Percentiles rank a stretch among this genome's conserved stretches.
Evolutionary conservation across 1,140 invertebrate species (phyloP).

Genomic region (Acromyrmex charruanus): DNA sequence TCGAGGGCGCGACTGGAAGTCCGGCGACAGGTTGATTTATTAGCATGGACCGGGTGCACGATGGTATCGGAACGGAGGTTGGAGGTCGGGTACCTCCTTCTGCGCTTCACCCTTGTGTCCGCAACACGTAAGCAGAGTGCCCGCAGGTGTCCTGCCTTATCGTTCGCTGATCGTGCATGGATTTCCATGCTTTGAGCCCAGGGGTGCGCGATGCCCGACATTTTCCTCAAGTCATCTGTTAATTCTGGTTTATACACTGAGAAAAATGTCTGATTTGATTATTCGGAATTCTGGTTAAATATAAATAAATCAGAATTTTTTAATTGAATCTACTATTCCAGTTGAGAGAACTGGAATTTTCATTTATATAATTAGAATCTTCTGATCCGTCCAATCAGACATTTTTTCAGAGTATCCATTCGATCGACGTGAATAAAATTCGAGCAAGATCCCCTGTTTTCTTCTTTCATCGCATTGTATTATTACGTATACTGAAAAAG

Average conservation of each 20-base stretch:
- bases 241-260: background rate
- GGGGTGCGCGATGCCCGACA: conserved; percentile 6
- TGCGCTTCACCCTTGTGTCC: conserved; percentile 52
- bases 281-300: too few relatives aligned
- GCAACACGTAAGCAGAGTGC: conserved; percentile 36
- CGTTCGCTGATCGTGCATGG: conserved; percentile 33
- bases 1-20: conserved; percentile 26
- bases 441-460: background rate
- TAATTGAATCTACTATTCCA: too few relatives aligned
- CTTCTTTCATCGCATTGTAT: background rate
- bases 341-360: too few relatives aligned
- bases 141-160: conserved; percentile 59
- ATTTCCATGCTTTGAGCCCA: conserved; percentile 13
- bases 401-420: background rate
- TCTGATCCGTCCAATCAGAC: too few relatives aligned
- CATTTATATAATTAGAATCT: too few relatives aligned
- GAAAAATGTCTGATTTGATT: too few relatives aligned
- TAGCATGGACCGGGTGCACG: conserved; percentile 52
- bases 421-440: background rate
- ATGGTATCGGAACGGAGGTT: conserved; percentile 56
- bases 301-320: too few relatives aligned
- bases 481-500: too few relatives aligned
- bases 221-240: background rate
- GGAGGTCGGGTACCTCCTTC: conserved; percentile 51
- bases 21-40: conserved; percentile 60